A percentile compares a stretch with the other conserved stretches of the same genome.
Conservation (phyloP, 2,888 invertebrate species). For the Nephrotoma flavescens region DNA sequence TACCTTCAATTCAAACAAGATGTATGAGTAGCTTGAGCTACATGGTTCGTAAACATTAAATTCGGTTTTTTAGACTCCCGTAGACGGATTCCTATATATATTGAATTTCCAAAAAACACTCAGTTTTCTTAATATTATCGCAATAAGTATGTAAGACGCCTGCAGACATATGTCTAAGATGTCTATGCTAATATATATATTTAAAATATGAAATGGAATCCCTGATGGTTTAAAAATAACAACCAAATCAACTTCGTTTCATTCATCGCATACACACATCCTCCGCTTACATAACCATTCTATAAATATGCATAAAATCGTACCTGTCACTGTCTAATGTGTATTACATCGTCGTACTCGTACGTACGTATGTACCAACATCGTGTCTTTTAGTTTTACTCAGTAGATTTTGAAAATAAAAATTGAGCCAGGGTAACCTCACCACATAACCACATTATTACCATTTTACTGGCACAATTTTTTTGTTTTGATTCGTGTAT, state of each 20-base stretch:
- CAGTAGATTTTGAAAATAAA: background rate
- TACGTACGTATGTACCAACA: background rate
- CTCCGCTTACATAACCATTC: background rate
- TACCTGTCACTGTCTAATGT: background rate
- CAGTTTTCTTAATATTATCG: background rate
- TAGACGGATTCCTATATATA: background rate
- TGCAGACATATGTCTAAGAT: background rate
- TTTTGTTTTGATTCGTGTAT: background rate
- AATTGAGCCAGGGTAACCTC: background rate
- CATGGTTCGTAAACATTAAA: background rate
- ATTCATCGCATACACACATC: background rate
- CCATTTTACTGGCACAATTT: background rate
- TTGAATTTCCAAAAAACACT: background rate
- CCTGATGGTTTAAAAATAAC: background rate
- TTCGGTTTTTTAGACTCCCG: background rate
- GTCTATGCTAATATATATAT: background rate
- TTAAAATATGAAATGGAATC: background rate
- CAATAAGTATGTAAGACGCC: background rate
- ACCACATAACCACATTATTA: background rate
- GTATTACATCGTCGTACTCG: background rate
- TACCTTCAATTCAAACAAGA: background rate
- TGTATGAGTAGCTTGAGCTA: background rate
- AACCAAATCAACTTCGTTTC: background rate
- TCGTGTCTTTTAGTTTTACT: background rate
- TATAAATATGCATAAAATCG: background rate